Conservation (phyloP, 2,888 invertebrate genomes). For the Polietes domitor region DNA sequence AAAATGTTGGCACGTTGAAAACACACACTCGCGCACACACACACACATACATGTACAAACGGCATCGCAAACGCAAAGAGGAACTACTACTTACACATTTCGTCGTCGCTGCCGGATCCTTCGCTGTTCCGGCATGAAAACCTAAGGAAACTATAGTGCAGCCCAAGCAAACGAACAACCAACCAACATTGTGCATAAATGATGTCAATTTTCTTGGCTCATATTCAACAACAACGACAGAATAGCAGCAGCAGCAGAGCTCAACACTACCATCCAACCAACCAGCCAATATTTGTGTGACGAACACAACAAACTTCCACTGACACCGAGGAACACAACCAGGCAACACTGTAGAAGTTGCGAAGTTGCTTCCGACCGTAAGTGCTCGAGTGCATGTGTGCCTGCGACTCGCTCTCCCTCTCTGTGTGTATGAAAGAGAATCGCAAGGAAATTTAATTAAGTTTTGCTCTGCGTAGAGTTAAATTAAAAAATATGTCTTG, state of each 20-base stretch:
- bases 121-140: conserved; percentile 9
- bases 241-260: background rate
- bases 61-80: background rate
- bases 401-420: background rate
- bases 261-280: background rate
- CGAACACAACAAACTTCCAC: conserved; percentile 47
- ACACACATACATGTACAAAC: background rate
- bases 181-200: conserved; percentile 59
- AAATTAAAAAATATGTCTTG: conserved; percentile 15
- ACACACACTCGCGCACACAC: conserved; percentile 4
- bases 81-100: conserved; percentile 21
- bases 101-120: background rate
- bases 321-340: conserved; percentile 35
- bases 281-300: background rate
- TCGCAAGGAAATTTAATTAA: conserved; percentile 58
- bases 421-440: conserved; percentile 2
- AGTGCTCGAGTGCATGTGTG: conserved; percentile 1
- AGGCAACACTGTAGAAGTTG: conserved; percentile 19
- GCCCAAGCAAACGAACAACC: background rate
- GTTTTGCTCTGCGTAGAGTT: conserved; percentile 27
- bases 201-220: conserved; percentile 64
- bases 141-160: background rate
- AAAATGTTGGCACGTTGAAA: conserved; percentile 63
- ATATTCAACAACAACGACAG: conserved; percentile 43
- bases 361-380: conserved; percentile 31